phyloP scores from a whole-genome alignment of 2,888 invertebrate genomes.

The Branchinecta sandiegonensis region DNA sequence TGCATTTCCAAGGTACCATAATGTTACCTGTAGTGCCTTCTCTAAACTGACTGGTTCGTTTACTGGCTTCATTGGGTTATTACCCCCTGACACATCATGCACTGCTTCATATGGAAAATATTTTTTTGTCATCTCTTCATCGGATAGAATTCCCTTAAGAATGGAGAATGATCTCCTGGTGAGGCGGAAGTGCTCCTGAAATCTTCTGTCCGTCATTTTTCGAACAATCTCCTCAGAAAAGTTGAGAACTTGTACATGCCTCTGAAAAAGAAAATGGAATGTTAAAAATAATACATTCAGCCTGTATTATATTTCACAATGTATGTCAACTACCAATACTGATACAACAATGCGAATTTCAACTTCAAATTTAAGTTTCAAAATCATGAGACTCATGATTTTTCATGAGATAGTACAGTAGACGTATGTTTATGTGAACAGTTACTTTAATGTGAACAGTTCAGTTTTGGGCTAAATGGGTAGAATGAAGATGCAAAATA shows the following conservation, averaged over 20 bases:
- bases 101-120: not conserved
- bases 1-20: not conserved
- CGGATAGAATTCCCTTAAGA: not conserved
- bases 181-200: conserved; percentile 3
- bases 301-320: too few relatives aligned
- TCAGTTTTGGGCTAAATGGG: too few relatives aligned
- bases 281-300: not conserved
- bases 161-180: conserved; percentile 2
- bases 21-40: not conserved
- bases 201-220: not conserved
- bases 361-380: too few relatives aligned
- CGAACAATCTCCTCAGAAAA: not conserved
- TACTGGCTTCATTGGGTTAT: too few relatives aligned
- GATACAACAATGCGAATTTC: too few relatives aligned
- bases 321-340: too few relatives aligned
- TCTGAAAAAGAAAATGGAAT: not conserved
- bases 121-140: not conserved
- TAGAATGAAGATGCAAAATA: too few relatives aligned
- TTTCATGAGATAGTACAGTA: too few relatives aligned
- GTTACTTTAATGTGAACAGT: too few relatives aligned
- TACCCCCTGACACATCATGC: not conserved
- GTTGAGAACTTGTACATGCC: not conserved
- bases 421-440: too few relatives aligned
- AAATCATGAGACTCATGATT: too few relatives aligned
- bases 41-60: conserved; percentile 9